Conservation (phyloP, 2,113 vertebrate genomes). For the Ptilorrhoa leucosticta region DNA sequence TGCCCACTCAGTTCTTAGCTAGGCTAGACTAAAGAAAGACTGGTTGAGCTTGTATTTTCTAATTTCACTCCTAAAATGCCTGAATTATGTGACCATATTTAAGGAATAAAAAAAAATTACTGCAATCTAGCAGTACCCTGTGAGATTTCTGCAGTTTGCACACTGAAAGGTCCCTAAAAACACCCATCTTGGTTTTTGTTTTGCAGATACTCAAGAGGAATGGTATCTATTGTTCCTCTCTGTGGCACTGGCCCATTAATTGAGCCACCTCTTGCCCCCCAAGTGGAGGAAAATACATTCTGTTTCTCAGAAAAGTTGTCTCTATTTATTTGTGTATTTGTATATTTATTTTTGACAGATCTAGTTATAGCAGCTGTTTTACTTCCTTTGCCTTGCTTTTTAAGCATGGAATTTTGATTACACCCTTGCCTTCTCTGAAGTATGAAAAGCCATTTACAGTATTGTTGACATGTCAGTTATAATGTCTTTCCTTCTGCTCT, state of each 20-base stretch:
- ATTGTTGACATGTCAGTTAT: background rate
- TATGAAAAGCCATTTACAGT: background rate
- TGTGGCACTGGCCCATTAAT: background rate
- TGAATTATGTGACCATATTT: background rate
- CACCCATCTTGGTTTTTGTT: background rate
- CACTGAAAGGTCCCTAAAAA: background rate
- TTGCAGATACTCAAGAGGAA: background rate
- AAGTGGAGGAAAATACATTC: background rate
- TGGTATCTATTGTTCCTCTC: background rate
- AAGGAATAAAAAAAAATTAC: background rate
- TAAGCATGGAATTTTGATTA: slow-evolving; percentile 25
- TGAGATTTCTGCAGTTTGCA: background rate
- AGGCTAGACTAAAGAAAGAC: background rate
- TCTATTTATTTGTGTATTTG: background rate
- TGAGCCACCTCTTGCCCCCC: background rate
- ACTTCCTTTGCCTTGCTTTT: slow-evolving; percentile 5
- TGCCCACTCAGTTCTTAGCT: background rate
- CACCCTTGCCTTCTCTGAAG: slow-evolving; percentile 12
- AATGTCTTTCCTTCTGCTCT: background rate
- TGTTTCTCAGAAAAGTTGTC: background rate
- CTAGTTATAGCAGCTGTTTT: background rate
- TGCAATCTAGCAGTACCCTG: background rate
- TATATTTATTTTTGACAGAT: background rate
- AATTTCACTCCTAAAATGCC: background rate
- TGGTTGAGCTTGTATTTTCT: background rate